Percentiles rank a stretch among this genome's conserved stretches.
Evolutionary conservation across 2,797 vertebrate species (phyloP).

Genomic region (Hephaestus fuliginosus): DNA sequence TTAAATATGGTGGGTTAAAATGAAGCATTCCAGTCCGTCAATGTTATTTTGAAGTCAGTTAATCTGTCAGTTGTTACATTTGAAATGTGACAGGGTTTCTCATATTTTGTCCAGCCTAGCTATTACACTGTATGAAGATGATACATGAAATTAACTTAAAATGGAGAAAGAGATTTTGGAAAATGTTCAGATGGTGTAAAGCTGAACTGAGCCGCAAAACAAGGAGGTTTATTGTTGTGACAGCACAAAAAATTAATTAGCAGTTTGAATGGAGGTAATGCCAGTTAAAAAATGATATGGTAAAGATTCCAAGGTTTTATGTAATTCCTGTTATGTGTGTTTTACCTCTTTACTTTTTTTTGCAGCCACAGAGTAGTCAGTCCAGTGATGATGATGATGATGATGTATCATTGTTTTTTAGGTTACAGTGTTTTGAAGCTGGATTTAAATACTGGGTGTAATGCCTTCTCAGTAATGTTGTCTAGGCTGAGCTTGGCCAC

Average conservation of each 20-base stretch:
- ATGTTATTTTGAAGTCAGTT: no score
- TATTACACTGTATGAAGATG: no score
- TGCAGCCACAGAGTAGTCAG: neutral
- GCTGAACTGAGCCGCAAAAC: no score
- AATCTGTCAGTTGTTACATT: no score
- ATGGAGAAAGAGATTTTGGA: no score
- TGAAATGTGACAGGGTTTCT: no score
- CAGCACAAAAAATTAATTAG: neutral
- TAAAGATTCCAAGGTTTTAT: neutral
- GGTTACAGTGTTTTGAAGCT: neutral
- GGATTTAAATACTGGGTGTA: neutral
- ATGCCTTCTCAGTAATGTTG: neutral
- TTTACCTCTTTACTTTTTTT: neutral
- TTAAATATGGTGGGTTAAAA: no score
- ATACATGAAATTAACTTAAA: no score
- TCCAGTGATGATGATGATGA: neutral
- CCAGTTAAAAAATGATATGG: neutral
- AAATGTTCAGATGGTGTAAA: no score
- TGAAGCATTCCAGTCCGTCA: no score
- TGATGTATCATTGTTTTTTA: neutral
- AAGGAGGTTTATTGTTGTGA: no score
- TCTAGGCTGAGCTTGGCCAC: neutral
- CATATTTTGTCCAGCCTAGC: no score
- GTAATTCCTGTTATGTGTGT: neutral
- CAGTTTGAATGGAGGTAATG: neutral